Percentiles rank a stretch among this genome's conserved stretches.
Evolutionary conservation across 1,140 invertebrate genomes (phyloP).

Genomic region (Drosophila mayri): DNA sequence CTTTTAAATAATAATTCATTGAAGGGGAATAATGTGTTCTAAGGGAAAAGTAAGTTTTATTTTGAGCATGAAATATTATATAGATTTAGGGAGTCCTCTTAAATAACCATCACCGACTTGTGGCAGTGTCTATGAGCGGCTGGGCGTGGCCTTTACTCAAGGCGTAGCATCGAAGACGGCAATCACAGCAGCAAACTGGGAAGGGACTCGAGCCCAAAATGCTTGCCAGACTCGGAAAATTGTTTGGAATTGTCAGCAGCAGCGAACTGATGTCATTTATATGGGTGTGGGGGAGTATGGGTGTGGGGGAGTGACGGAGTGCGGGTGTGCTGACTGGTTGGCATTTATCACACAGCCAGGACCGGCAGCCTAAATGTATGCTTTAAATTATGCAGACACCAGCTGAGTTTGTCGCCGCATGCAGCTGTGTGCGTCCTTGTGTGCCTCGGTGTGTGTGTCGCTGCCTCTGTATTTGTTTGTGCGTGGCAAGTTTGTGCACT

Average conservation of each 20-base stretch:
- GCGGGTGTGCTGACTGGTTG: conserved; percentile 42
- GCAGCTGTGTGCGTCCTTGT: conserved; percentile 26
- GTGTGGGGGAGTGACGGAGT: conserved; percentile 10
- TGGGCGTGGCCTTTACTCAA: conserved; percentile 58
- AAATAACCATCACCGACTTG: not conserved
- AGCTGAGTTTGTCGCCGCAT: conserved; percentile 76
- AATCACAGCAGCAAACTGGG: conserved; percentile 62
- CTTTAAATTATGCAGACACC: conserved; percentile 83
- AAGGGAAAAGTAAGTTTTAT: not conserved
- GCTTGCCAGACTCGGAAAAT: conserved; percentile 55
- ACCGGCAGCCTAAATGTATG: conserved; percentile 78
- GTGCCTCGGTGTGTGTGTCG: conserved; percentile 24
- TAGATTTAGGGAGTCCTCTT: not conserved
- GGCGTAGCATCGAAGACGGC: conserved; percentile 55
- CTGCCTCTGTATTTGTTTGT: conserved; percentile 49
- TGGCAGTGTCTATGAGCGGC: not conserved
- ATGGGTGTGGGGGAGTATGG: conserved; percentile 5
- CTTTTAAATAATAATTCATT: too few species aligned
- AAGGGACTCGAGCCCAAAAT: conserved; percentile 40
- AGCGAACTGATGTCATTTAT: conserved; percentile 37
- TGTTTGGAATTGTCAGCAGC: conserved; percentile 71
- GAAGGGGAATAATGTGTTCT: too few species aligned
- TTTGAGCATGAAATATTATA: too few species aligned
- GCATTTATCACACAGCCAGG: conserved; percentile 78
- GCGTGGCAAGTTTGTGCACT: conserved; percentile 71